These are phyloP conservation scores for Gymnobelideus leadbeateri DNA, from an alignment of 2,113 vertebrate genomes.

Conservation along the genomic window DNA sequence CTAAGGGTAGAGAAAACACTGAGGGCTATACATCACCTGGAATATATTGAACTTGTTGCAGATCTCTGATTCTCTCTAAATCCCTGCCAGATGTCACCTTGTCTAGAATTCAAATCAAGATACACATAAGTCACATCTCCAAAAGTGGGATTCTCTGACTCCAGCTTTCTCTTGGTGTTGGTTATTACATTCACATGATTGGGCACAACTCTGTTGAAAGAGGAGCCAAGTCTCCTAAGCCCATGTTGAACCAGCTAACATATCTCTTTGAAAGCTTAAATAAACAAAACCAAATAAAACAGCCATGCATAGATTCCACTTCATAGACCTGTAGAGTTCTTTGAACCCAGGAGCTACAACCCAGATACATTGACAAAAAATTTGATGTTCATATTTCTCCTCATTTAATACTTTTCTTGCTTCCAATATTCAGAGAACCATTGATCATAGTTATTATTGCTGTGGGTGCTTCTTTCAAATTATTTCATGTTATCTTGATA, in stretches of 20 bases:
- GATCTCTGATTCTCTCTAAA: not conserved
- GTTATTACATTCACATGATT: not conserved
- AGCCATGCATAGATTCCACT: not conserved
- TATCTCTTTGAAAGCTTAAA: too few relatives aligned
- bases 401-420: not conserved
- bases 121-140: not conserved
- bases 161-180: not conserved
- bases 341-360: not conserved
- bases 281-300: not conserved
- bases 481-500: not conserved
- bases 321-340: not conserved
- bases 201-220: not conserved
- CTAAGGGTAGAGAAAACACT: not conserved
- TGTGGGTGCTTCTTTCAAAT: not conserved
- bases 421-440: not conserved
- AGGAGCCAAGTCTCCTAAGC: not conserved
- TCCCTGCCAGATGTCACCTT: not conserved
- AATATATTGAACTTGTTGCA: not conserved
- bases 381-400: not conserved
- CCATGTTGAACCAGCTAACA: not conserved
- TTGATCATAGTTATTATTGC: not conserved
- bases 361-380: not conserved
- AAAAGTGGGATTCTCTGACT: not conserved
- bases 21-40: not conserved
- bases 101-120: not conserved